phyloP scores from a whole-genome alignment of 2,113 vertebrate genomes.

The Monarcha castaneiventris region DNA sequence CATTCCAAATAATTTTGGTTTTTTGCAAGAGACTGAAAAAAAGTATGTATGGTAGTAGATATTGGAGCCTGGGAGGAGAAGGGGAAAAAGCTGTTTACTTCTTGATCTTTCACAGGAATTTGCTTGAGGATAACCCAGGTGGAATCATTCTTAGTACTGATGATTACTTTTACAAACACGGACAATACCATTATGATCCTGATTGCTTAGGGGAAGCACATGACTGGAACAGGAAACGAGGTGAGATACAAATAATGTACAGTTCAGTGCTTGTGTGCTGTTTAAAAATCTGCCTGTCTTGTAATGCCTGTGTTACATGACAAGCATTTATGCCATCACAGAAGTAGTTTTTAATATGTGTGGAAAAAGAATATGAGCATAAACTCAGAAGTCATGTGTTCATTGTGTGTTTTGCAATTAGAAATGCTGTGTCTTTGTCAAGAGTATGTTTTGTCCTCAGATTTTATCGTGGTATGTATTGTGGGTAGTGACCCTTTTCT shows the following conservation, averaged over 20 bases:
- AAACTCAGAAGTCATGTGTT: neutral
- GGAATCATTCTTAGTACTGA: conserved; percentile 90
- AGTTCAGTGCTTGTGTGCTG: neutral
- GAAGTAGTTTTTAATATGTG: neutral
- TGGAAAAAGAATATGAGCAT: neutral
- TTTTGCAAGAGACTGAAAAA: neutral
- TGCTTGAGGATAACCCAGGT: conserved; percentile 85
- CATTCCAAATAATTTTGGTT: neutral
- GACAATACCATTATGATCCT: conserved; percentile 83
- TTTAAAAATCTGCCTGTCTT: neutral
- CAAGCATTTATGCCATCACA: neutral
- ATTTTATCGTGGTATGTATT: neutral
- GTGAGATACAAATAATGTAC: conserved; percentile 68
- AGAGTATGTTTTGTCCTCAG: neutral
- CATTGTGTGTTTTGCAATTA: neutral
- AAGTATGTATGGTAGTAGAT: neutral
- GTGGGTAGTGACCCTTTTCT: neutral
- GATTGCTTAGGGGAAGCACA: conserved; percentile 85
- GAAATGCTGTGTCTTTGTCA: neutral
- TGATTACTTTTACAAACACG: conserved; percentile 85
- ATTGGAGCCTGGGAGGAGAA: neutral
- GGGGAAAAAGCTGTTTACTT: neutral
- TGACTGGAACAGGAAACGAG: conserved; percentile 91
- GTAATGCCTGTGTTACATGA: neutral
- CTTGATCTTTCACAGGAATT: conserved; percentile 73